Evolutionary conservation across 2,797 vertebrate species (phyloP).

Genomic region (Notolepis coatsorum): DNA sequence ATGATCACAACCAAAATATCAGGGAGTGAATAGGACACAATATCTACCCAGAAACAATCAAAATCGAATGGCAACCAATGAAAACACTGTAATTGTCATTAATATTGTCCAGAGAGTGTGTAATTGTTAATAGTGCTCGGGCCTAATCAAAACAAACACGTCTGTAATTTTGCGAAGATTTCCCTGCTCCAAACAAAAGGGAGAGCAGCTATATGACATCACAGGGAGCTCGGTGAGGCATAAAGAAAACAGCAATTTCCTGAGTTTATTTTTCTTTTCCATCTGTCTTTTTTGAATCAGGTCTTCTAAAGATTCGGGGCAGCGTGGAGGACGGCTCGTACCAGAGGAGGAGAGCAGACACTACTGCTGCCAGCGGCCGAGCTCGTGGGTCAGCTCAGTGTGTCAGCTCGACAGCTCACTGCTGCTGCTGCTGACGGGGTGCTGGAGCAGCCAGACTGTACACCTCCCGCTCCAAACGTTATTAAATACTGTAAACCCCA

Average conservation of each 20-base stretch:
- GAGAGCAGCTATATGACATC: constrained; percentile 61
- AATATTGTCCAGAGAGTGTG: constrained; percentile 39
- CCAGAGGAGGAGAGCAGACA: constrained; percentile 32
- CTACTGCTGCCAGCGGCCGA: constrained; percentile 29
- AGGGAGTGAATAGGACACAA: constrained; percentile 21
- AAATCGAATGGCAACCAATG: constrained; percentile 32
- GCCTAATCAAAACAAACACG: constrained; percentile 68
- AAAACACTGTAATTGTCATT: constrained; percentile 51
- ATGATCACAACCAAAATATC: constrained; percentile 29
- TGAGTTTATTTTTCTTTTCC: constrained; percentile 76
- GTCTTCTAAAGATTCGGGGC: constrained; percentile 40
- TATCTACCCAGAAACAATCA: constrained; percentile 22
- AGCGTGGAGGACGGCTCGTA: constrained; percentile 37
- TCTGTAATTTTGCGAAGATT: constrained; percentile 45
- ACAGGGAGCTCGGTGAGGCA: constrained; percentile 59
- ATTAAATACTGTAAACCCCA: background rate
- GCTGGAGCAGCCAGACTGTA: background rate
- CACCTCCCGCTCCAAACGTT: background rate
- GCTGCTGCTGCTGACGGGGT: constrained; percentile 11
- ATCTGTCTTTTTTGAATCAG: constrained; percentile 32
- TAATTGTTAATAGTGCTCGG: constrained; percentile 65
- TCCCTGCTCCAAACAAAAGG: constrained; percentile 43
- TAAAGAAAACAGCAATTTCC: constrained; percentile 80
- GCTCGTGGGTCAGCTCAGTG: constrained; percentile 1
- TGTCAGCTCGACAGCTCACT: constrained; percentile 30